Conservation (phyloP, 2,888 invertebrate species). For the Cheilosia vernalis region DNA sequence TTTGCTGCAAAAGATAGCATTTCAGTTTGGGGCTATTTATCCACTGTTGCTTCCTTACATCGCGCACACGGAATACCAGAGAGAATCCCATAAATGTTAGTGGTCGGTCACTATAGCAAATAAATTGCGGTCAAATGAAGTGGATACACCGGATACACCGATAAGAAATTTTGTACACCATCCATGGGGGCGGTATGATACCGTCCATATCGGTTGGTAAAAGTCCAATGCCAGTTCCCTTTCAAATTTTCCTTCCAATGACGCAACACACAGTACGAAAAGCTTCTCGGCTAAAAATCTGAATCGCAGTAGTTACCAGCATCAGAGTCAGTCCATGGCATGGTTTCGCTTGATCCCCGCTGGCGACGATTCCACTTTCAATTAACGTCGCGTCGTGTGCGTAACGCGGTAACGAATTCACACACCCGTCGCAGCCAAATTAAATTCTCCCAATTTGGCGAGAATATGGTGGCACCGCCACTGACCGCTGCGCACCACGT, state of each 20-base stretch:
- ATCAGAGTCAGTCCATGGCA: constrained; percentile 13
- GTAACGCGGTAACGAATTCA: constrained; percentile 35
- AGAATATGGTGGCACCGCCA: constrained; percentile 16
- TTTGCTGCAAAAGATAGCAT: constrained; percentile 59
- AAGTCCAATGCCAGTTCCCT: constrained; percentile 29
- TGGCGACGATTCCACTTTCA: constrained; percentile 41
- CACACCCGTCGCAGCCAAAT: constrained; percentile 48
- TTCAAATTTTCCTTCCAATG: constrained; percentile 23
- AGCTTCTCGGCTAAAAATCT: constrained; percentile 13
- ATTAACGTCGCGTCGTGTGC: constrained; percentile 60
- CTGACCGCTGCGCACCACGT: constrained; percentile 5
- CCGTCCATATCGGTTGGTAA: constrained; percentile 35
- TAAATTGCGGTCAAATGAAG: constrained; percentile 68
- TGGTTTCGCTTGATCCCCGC: constrained; percentile 40
- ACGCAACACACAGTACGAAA: constrained; percentile 12
- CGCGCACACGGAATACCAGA: background rate
- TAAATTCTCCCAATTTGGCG: constrained; percentile 66
- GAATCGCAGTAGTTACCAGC: background rate
- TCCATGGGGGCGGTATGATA: constrained; percentile 16
- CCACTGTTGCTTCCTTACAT: constrained; percentile 40
- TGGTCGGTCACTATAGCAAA: constrained; percentile 55
- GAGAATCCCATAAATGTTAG: constrained; percentile 36
- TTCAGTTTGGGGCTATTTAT: constrained; percentile 55
- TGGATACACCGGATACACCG: constrained; percentile 13
- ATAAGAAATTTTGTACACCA: constrained; percentile 52